phyloP scores from a whole-genome alignment of 2,113 vertebrate genomes.

The Craseonycteris thonglongyai region DNA sequence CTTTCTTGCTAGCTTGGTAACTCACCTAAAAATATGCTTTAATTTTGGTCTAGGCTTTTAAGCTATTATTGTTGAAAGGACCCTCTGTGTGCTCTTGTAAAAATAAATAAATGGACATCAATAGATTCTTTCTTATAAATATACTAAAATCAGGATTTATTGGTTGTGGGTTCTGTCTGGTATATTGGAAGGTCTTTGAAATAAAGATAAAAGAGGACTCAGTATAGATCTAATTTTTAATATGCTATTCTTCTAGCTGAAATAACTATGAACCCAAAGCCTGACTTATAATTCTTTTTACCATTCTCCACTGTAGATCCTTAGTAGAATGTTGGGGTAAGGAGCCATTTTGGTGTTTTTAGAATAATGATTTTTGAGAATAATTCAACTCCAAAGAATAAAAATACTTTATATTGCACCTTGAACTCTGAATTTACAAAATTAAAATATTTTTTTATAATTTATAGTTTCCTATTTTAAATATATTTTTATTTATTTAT shows the following conservation, averaged over 20 bases:
- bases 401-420: not conserved
- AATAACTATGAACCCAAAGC: not conserved
- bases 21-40: constrained; percentile 38
- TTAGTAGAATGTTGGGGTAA: not conserved
- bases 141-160: not conserved
- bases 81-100: not conserved
- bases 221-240: not conserved
- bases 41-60: not conserved
- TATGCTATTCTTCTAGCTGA: not conserved
- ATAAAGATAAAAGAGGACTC: not conserved
- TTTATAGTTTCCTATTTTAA: not conserved
- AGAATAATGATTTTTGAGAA: not conserved
- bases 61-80: not conserved
- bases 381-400: not conserved
- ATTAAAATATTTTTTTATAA: not conserved
- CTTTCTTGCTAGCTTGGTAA: constrained; percentile 28
- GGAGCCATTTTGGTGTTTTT: not conserved
- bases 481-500: too few relatives aligned
- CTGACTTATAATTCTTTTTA: not conserved
- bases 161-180: not conserved
- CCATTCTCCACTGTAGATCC: not conserved
- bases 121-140: not conserved
- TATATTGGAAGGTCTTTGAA: not conserved
- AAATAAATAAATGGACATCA: not conserved
- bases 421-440: not conserved